Evolutionary conservation across 2,888 invertebrate genomes (phyloP).

Genomic region (Drosophila gaucha): DNA sequence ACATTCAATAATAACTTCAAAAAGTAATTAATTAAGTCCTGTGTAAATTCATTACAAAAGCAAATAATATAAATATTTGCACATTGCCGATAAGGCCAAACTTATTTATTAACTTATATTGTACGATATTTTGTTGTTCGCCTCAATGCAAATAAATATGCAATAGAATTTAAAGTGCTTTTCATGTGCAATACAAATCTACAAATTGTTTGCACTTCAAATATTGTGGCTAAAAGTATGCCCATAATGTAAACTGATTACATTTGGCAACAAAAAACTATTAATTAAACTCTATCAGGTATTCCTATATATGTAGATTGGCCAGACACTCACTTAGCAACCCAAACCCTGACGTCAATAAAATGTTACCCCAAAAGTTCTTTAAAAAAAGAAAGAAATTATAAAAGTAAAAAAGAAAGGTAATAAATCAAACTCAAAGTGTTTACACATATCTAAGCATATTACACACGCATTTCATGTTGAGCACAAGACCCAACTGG

Average conservation of each 20-base stretch:
- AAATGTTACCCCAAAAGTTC: slow-evolving; percentile 8
- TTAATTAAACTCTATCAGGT: no score
- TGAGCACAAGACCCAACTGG: slow-evolving; percentile 44
- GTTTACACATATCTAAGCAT: slow-evolving; percentile 8
- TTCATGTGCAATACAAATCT: neutral
- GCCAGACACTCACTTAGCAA: neutral
- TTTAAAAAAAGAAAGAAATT: slow-evolving; percentile 24
- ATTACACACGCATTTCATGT: slow-evolving; percentile 22
- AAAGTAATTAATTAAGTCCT: no score
- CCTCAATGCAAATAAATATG: slow-evolving; percentile 33
- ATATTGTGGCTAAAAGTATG: neutral
- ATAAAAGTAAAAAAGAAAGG: slow-evolving; percentile 19
- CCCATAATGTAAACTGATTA: no score
- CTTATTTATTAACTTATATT: slow-evolving; percentile 7
- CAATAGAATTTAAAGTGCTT: slow-evolving; percentile 24
- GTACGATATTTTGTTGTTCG: neutral
- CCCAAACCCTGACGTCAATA: neutral
- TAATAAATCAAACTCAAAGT: slow-evolving; percentile 53
- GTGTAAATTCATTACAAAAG: neutral
- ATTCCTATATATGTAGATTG: no score
- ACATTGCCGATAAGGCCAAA: neutral
- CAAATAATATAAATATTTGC: neutral
- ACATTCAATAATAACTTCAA: no score
- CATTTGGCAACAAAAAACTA: neutral
- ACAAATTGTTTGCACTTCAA: slow-evolving; percentile 1